These are phyloP conservation scores for Pectinophora gossypiella DNA, from an alignment of 1,140 invertebrate genomes.

Conservation along the genomic window DNA sequence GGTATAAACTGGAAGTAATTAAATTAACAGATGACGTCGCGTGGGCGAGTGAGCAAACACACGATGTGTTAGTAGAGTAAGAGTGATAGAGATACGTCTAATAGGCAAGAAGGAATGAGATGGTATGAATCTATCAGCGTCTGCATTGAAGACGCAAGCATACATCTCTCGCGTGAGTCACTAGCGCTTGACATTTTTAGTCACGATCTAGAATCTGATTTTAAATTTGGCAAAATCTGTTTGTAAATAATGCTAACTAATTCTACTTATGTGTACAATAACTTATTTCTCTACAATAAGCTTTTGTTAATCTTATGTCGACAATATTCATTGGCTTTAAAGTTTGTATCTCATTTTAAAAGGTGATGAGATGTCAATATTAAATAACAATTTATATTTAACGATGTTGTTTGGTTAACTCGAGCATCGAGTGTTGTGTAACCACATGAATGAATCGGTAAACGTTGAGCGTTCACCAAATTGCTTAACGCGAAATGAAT, in stretches of 20 bases:
- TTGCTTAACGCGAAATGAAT: slow-evolving; percentile 72
- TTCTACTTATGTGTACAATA: no score
- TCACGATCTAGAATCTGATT: slow-evolving; percentile 42
- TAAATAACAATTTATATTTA: slow-evolving; percentile 1
- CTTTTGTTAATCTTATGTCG: no score
- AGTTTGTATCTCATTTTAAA: no score
- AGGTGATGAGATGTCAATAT: neutral
- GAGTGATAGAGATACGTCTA: slow-evolving; percentile 37
- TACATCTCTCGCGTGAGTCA: slow-evolving; percentile 54
- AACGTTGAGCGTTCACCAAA: slow-evolving; percentile 63
- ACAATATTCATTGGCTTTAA: no score
- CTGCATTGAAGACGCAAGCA: slow-evolving; percentile 31
- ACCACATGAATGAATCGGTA: slow-evolving; percentile 63
- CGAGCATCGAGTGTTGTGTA: slow-evolving; percentile 31
- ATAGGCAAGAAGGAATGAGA: slow-evolving; percentile 37
- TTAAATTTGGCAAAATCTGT: no score
- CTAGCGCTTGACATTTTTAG: slow-evolving; percentile 45
- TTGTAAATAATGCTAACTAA: no score
- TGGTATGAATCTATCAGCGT: slow-evolving; percentile 35
- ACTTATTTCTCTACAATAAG: no score
- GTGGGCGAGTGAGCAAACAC: slow-evolving; percentile 32
- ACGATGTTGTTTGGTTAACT: neutral
- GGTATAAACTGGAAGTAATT: slow-evolving; percentile 40
- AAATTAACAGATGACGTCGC: slow-evolving; percentile 57
- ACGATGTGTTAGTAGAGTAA: slow-evolving; percentile 29